These are phyloP conservation scores for Naja naja DNA, from an alignment of 2,113 vertebrate species.

Conservation along the genomic window DNA sequence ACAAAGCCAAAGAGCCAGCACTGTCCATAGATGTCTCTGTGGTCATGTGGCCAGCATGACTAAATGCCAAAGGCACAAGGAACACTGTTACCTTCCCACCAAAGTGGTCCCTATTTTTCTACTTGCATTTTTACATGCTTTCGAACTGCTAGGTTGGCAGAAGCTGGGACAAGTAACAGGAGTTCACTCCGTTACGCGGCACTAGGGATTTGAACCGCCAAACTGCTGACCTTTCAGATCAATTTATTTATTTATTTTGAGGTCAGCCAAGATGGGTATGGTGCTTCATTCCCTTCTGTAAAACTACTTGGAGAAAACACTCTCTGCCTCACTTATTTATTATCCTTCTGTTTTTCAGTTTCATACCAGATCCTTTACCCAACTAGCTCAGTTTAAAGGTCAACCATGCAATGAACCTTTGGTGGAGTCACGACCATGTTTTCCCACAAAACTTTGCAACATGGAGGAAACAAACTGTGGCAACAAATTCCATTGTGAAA, in stretches of 20 bases:
- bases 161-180: too few species aligned
- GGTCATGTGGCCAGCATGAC: too few species aligned
- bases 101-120: too few species aligned
- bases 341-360: conserved; percentile 70
- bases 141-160: too few species aligned
- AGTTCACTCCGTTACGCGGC: too few species aligned
- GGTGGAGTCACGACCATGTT: conserved; percentile 75
- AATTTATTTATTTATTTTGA: not conserved
- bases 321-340: not conserved
- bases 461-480: conserved; percentile 77
- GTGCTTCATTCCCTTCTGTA: not conserved
- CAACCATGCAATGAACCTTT: conserved; percentile 73
- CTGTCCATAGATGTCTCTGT: too few species aligned
- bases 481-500: conserved; percentile 83
- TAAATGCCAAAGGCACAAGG: too few species aligned
- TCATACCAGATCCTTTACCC: conserved; percentile 71
- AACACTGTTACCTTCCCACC: too few species aligned
- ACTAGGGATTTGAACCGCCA: too few species aligned
- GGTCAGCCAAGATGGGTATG: not conserved
- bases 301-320: not conserved
- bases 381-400: conserved; percentile 86
- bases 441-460: conserved; percentile 79
- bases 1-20: too few species aligned
- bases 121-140: too few species aligned
- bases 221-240: too few species aligned